Conservation (phyloP, 2,113 vertebrate genomes). For the Murina feae region DNA sequence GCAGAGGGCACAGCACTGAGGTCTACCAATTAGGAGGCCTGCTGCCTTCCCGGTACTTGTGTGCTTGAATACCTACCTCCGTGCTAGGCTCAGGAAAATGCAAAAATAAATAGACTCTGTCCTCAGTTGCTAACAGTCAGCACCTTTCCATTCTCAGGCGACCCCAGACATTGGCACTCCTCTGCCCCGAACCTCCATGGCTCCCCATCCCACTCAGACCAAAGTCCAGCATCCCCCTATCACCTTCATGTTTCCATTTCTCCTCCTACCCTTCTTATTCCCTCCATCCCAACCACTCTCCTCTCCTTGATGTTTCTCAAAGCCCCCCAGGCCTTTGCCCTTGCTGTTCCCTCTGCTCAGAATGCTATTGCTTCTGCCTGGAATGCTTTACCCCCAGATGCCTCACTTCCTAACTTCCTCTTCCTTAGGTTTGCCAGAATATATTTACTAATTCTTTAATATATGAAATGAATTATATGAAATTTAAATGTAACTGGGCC, state of each 20-base stretch:
- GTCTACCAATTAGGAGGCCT: background rate
- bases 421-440: background rate
- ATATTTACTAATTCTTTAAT: background rate
- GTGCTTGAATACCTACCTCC: background rate
- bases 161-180: background rate
- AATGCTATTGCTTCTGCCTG: background rate
- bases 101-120: background rate
- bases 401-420: background rate
- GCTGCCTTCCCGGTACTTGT: too few relatives aligned
- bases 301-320: background rate
- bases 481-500: background rate
- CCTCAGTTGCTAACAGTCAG: background rate
- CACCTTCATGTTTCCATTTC: background rate
- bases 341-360: background rate
- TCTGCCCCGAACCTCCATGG: background rate
- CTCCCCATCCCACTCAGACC: background rate
- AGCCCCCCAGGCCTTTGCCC: background rate
- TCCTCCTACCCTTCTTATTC: background rate
- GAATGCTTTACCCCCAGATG: background rate
- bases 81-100: too few relatives aligned
- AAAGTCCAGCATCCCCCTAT: background rate
- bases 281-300: too few relatives aligned
- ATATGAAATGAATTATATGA: too few relatives aligned
- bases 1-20: fast-evolving
- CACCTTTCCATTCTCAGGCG: background rate